These are phyloP conservation scores for Trematomus loennbergii DNA, from an alignment of 2,113 vertebrate species.

Conservation along the genomic window DNA sequence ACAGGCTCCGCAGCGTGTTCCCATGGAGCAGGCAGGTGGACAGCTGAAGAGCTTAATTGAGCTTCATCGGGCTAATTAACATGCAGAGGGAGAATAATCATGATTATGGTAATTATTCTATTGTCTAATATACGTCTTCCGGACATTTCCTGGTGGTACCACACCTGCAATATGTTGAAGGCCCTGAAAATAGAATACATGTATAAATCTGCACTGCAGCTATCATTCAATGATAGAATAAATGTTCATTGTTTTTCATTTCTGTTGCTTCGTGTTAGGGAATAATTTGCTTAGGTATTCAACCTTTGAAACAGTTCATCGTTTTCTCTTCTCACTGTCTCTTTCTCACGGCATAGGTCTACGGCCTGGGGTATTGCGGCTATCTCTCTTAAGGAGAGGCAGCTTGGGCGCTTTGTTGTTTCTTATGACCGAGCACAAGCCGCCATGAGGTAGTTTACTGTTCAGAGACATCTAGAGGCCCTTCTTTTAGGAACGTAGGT, in stretches of 20 bases:
- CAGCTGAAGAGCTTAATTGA: slow-evolving; percentile 85
- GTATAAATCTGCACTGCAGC: background rate
- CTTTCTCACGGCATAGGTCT: too few species aligned
- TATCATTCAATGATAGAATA: slow-evolving; percentile 10
- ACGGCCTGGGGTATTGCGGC: too few species aligned
- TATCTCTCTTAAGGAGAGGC: too few species aligned
- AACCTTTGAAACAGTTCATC: too few species aligned
- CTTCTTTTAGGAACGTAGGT: too few species aligned
- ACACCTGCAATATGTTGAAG: slow-evolving; percentile 54
- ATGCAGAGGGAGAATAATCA: slow-evolving; percentile 75
- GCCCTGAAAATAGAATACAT: slow-evolving; percentile 26
- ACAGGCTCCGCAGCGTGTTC: slow-evolving; percentile 78
- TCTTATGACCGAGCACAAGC: too few species aligned
- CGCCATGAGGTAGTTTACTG: too few species aligned
- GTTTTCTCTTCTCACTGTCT: too few species aligned
- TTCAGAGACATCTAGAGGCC: too few species aligned
- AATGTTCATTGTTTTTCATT: slow-evolving; percentile 44
- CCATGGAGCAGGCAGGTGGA: slow-evolving; percentile 83
- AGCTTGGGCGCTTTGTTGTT: too few species aligned
- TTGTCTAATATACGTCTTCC: slow-evolving; percentile 67
- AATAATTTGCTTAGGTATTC: too few species aligned
- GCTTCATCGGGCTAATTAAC: slow-evolving; percentile 79
- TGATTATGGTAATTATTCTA: slow-evolving; percentile 80
- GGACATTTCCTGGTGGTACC: slow-evolving; percentile 43
- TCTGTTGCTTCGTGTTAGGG: background rate